Conservation (phyloP, 2,113 vertebrate species). For the Dromas ardeola region DNA sequence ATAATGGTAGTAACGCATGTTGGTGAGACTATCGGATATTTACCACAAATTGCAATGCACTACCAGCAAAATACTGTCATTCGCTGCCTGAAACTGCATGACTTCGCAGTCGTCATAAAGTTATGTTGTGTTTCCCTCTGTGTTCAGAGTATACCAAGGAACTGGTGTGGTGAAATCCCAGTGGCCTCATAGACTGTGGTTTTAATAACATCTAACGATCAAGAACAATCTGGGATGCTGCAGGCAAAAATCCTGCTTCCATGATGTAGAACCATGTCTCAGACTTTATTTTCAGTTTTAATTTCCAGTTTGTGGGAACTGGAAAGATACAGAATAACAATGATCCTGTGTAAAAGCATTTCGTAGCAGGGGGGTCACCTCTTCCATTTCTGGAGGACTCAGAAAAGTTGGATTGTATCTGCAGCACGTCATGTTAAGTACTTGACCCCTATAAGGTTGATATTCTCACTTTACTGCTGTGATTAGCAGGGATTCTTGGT, state of each 20-base stretch:
- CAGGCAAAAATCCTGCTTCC: not conserved
- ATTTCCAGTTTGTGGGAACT: not conserved
- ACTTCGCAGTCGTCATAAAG: not conserved
- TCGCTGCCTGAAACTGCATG: not conserved
- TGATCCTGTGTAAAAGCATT: not conserved
- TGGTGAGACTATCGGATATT: not conserved
- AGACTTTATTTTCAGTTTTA: not conserved
- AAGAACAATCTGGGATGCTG: not conserved
- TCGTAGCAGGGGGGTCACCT: not conserved
- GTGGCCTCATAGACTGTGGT: not conserved
- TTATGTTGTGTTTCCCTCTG: not conserved
- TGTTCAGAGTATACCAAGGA: not conserved
- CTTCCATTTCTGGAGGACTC: not conserved
- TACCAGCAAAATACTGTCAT: not conserved
- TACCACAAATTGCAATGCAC: not conserved
- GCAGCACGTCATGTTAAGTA: not conserved
- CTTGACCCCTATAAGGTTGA: not conserved
- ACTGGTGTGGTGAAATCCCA: not conserved
- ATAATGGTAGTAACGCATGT: rapidly evolving
- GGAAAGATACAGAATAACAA: not conserved
- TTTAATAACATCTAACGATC: not conserved
- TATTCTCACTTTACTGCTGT: not conserved
- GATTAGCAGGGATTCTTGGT: not conserved
- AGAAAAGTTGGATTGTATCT: not conserved
- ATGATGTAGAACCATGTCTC: not conserved